phyloP scores from a whole-genome alignment of 2,113 vertebrate genomes.

The Cyphomyrus plagiostoma region DNA sequence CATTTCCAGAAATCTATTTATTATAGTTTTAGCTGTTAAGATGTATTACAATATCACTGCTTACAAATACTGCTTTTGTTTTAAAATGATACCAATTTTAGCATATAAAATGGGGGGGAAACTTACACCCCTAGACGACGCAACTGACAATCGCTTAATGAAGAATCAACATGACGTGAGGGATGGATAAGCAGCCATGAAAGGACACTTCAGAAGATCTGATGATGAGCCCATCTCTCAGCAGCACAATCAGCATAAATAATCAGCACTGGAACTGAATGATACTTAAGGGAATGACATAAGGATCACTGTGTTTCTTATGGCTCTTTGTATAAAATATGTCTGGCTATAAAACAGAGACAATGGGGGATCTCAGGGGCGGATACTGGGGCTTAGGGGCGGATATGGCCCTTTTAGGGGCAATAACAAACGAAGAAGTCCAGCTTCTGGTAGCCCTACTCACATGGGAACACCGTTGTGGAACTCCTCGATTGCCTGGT shows the following conservation, averaged over 20 bases:
- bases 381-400: background rate
- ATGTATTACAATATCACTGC: background rate
- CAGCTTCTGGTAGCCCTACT: constrained; percentile 36
- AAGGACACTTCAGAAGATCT: background rate
- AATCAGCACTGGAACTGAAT: background rate
- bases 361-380: background rate
- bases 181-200: background rate
- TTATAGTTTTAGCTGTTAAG: background rate
- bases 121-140: background rate
- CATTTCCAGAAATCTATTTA: background rate
- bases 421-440: background rate
- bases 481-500: constrained; percentile 92
- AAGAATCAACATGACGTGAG: background rate
- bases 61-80: background rate
- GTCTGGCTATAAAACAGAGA: background rate
- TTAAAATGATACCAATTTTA: background rate
- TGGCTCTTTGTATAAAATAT: background rate
- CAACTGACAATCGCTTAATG: background rate
- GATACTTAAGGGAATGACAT: background rate
- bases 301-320: background rate
- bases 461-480: constrained; percentile 87
- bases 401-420: background rate
- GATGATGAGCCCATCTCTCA: background rate
- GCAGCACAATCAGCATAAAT: background rate
- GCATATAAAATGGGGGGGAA: background rate